phyloP scores from a whole-genome alignment of 2,113 vertebrate genomes.

The Sigmodon hispidus region DNA sequence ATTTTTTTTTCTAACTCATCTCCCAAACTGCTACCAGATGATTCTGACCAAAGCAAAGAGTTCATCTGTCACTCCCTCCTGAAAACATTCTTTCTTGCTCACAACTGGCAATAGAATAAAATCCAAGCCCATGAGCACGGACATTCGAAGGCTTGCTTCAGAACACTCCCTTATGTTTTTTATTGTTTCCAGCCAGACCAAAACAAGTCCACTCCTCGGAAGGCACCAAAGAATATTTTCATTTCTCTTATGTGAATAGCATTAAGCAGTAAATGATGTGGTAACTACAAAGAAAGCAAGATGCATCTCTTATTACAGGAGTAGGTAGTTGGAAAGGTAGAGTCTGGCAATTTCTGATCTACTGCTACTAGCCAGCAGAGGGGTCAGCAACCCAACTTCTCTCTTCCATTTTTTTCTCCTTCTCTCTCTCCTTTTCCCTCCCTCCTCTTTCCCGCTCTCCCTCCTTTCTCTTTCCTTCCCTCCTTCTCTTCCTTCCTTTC shows the following conservation, averaged over 20 bases:
- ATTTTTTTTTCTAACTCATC: not conserved
- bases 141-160: conserved; percentile 24
- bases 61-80: conserved; percentile 4
- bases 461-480: not conserved
- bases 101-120: conserved; percentile 42
- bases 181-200: conserved; percentile 26
- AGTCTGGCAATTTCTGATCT: not conserved
- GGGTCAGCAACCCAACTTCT: not conserved
- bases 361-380: not conserved
- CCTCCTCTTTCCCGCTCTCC: not conserved
- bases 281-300: not conserved
- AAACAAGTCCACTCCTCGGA: conserved; percentile 12
- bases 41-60: conserved; percentile 63
- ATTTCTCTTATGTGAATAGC: not conserved
- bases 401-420: not conserved
- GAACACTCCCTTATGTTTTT: not conserved
- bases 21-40: conserved; percentile 56
- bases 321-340: not conserved
- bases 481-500: not conserved
- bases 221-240: not conserved
- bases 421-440: no score
- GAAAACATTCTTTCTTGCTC: conserved; percentile 55
- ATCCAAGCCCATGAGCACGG: conserved; percentile 14
- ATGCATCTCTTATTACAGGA: not conserved
- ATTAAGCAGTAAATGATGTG: not conserved